Base-by-base conservation (phyloP, 2,797 vertebrate species). In the Poecilia picta region DNA sequence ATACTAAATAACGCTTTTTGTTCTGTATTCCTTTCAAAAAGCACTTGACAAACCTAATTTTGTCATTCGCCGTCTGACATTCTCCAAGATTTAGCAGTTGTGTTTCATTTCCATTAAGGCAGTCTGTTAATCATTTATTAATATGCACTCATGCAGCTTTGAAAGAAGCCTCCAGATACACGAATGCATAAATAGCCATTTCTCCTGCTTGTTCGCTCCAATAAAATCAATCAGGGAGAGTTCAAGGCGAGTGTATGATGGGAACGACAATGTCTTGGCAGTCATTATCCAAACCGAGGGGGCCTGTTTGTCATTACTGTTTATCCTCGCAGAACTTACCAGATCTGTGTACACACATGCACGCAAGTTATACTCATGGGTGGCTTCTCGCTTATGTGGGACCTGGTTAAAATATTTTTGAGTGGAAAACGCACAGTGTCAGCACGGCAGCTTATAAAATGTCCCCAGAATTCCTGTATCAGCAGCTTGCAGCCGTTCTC, bases 161-260 rank as follows among this genome's bases (percentile, higher is more conserved):
- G 81, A 81, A 83, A 64, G 70, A 80, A 78, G 47, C 45, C 68
- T 72, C 57, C 72, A 51, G 59, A 23, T 68, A n/a, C 59, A 74
- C 28, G 49, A 7, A 53, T 53, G 77, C 1, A 78, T 10, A 75
- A 46, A 72, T 53, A 87, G 68, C 78, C 85, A 81, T 79, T 71
- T 43, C 57, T 62, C 49, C 49, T 75, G 79, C 79, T 87, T 85
- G 73, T 88, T 84, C 66, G 77, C 46, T 70, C 81, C 79, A 88
- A 82, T 94, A 93, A 93, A 93, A 93, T 90, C 82, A 81, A 83
- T 88, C 84, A 89, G 91, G 91, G 93, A 92, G 79, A 88, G 91
- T 89, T 86, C 73, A 88, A 88, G 82, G 87, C 89, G 93, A 92
- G 87, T 90, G 89, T 76, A 90, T 89, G 90, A 93, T 85, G 78